Conservation (phyloP, 2,113 vertebrate species). For the Mirounga angustirostris region DNA sequence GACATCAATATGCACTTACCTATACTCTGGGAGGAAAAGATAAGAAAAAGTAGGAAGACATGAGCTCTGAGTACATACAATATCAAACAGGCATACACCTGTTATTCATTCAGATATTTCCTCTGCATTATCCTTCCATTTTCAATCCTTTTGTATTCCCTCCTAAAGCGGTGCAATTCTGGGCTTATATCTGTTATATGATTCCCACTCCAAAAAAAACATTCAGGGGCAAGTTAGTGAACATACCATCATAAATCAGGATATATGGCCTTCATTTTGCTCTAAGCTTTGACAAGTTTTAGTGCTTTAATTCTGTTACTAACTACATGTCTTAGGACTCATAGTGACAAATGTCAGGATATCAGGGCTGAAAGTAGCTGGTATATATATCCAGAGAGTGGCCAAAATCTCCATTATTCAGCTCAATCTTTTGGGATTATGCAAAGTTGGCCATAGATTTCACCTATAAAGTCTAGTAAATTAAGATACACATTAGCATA, state of each 20-base stretch:
- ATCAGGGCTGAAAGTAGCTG: not conserved
- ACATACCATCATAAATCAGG: not conserved
- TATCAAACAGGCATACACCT: not conserved
- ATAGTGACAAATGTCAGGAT: not conserved
- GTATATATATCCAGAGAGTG: not conserved
- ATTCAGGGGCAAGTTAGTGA: not conserved
- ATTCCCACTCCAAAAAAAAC: not conserved
- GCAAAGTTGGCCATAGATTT: not conserved
- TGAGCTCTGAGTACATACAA: not conserved
- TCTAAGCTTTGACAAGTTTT: conserved; percentile 2
- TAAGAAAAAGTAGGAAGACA: not conserved
- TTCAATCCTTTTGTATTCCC: not conserved
- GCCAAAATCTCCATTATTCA: not conserved
- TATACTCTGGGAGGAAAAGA: not conserved
- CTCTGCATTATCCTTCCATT: not conserved
- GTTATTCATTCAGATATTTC: not conserved
- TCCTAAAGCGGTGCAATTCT: not conserved
- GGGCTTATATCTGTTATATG: not conserved
- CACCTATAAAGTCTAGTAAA: not conserved
- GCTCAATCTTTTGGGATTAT: not conserved
- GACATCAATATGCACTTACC: not conserved
- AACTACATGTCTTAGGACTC: not conserved
- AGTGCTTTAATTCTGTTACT: conserved; percentile 43
- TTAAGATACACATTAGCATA: not conserved
- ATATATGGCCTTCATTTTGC: not conserved